Evolutionary conservation across 2,797 vertebrate species (phyloP), one percentile per base, ranked within the genome.

Genomic region (Argyrosomus regius): DNA sequence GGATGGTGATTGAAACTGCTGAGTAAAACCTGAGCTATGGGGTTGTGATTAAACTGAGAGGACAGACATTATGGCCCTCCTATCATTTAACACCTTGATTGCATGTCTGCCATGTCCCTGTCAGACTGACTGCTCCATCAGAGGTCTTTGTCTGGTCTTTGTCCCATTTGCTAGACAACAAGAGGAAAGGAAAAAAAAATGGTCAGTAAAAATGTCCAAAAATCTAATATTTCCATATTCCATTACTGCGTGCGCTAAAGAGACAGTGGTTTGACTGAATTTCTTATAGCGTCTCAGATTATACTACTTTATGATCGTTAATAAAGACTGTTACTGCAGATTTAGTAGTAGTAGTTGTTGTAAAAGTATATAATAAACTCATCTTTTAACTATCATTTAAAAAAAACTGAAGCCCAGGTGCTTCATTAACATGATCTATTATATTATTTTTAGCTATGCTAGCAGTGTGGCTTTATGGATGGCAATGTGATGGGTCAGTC

Each of bases 51-150:
- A 91, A 89, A 87, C 72, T 90, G 88, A 89, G 89, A 89, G 88
- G 87, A 91, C 81, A 76, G 87, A 86, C 90, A 88, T 90, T 77
- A 85, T 76, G 78, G 85, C 86, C 78, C 78, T 77, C 75, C 72
- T 24, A 65, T 93, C 88, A 91, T 93, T 92, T 87, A 90, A 89
- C 91, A 93, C 88, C 90, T 92, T 86, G 93, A 94, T 94, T 93
- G 89, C 91, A 82, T 67, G 87, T 86, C 89, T 92, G 89, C 89
- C 86, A 86, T 87, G 85, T 90, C 84, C 76, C 82, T 87, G 88
- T 91, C 91, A 88, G 81, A 83, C 78, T 75, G 84, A 91, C 89
- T 90, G 81, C 85, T 94, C 85, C 83, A 90, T 92, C 89, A 86
- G 58, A 76, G 58, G 58, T 71, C 88, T 91, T 91, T 90, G 89